These are phyloP conservation scores for Thereva unica DNA, from an alignment of 2,888 invertebrate genomes.

Conservation along the genomic window DNA sequence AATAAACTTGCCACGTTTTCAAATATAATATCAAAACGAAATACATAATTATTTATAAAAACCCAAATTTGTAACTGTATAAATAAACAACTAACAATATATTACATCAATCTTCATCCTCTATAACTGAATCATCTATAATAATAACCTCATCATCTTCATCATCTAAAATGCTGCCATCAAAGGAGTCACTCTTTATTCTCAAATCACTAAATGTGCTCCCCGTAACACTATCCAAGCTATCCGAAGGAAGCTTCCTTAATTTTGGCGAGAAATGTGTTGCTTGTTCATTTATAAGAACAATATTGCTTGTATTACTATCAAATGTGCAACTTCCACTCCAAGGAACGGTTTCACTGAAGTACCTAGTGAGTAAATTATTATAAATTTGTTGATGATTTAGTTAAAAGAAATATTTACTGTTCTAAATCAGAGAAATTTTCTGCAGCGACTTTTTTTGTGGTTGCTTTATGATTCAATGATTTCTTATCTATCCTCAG, in stretches of 20 bases:
- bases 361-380: slow-evolving; percentile 16
- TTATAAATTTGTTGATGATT: neutral
- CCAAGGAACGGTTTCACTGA: slow-evolving; percentile 33
- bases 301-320: slow-evolving; percentile 50
- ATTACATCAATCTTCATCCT: slow-evolving; percentile 6
- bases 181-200: too few relatives aligned
- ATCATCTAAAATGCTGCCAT: neutral
- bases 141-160: slow-evolving; percentile 18
- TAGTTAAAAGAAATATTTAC: slow-evolving; percentile 38
- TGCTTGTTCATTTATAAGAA: slow-evolving; percentile 30
- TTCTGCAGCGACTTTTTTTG: slow-evolving; percentile 39
- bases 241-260: too few relatives aligned
- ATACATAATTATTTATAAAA: too few relatives aligned
- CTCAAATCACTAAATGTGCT: too few relatives aligned
- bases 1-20: too few relatives aligned
- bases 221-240: too few relatives aligned
- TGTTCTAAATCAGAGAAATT: slow-evolving; percentile 41
- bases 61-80: neutral
- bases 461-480: slow-evolving; percentile 44
- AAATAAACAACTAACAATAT: slow-evolving; percentile 6
- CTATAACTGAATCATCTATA: slow-evolving; percentile 30
- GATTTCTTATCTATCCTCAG: slow-evolving; percentile 59
- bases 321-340: slow-evolving; percentile 51
- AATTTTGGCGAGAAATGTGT: neutral
- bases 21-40: too few relatives aligned